Evolutionary conservation across 2,888 invertebrate genomes (phyloP).

Genomic region (Oithona nana): DNA sequence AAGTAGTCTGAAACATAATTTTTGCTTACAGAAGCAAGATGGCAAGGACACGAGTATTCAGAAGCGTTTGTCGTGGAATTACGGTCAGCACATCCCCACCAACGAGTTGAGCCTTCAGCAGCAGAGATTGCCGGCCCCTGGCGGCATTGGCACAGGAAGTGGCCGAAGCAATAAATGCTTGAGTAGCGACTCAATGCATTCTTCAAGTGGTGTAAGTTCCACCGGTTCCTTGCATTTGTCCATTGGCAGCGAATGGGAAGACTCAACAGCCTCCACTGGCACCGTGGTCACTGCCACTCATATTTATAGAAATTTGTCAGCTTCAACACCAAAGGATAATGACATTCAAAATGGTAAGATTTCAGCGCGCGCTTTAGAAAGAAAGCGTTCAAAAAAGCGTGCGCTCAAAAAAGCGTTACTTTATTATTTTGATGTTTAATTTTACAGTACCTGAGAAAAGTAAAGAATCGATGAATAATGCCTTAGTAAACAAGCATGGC

Average conservation of each 20-base stretch:
- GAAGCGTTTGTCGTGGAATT: conserved; percentile 43
- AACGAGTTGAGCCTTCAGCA: conserved; percentile 22
- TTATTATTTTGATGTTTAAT: too few species aligned
- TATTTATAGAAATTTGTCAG: neutral
- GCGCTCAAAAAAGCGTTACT: too few species aligned
- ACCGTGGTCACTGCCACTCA: neutral
- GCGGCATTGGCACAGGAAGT: too few species aligned
- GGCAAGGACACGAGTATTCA: conserved; percentile 35
- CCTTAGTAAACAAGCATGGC: too few species aligned
- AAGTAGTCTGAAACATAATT: too few species aligned
- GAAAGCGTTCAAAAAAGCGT: too few species aligned
- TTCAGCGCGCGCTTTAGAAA: too few species aligned
- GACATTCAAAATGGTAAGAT: neutral
- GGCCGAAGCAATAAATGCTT: conserved; percentile 23
- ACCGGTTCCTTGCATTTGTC: conserved; percentile 28
- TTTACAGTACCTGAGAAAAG: too few species aligned
- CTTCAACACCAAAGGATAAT: too few species aligned
- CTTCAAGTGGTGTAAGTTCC: conserved; percentile 32
- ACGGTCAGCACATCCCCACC: conserved; percentile 27
- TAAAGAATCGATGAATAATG: too few species aligned
- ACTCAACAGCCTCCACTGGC: conserved; percentile 11
- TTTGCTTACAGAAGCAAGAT: conserved; percentile 31
- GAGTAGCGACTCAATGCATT: conserved; percentile 29
- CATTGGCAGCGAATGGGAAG: conserved; percentile 22
- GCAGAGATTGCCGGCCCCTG: too few species aligned